Conservation (phyloP, 2,888 invertebrate species). For the Eutolmus rufibarbis region DNA sequence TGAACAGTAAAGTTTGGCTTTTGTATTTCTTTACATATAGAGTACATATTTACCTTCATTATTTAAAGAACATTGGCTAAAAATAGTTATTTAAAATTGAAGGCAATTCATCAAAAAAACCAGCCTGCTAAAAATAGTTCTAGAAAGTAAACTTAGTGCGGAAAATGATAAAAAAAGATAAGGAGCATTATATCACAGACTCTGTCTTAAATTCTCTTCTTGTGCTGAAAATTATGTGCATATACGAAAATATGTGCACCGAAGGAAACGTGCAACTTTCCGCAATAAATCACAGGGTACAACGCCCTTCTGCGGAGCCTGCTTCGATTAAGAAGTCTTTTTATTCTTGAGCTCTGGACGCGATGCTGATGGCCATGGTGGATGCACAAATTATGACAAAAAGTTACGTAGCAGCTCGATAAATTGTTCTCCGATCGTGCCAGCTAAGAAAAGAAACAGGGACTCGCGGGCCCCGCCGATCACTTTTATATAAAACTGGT, state of each 20-base stretch:
- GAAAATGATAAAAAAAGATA: background rate
- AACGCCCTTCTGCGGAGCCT: constrained; percentile 6
- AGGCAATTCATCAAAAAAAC: background rate
- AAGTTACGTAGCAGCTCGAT: background rate
- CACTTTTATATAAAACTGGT: background rate
- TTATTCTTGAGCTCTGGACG: background rate
- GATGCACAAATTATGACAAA: constrained; percentile 28
- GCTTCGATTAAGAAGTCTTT: background rate
- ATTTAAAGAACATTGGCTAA: no score
- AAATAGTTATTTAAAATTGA: background rate
- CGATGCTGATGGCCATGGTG: background rate
- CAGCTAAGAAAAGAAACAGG: background rate
- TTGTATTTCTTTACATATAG: no score
- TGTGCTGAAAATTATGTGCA: background rate
- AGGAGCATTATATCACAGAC: background rate
- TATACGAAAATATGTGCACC: background rate
- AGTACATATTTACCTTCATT: no score
- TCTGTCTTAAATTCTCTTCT: background rate
- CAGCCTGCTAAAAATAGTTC: background rate
- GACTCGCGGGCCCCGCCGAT: background rate
- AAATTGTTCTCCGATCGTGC: constrained; percentile 10
- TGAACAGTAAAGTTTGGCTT: no score
- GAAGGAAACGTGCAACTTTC: background rate
- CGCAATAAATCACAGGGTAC: constrained; percentile 20
- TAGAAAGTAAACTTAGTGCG: background rate